Evolutionary conservation across 2,113 vertebrate genomes (phyloP).

Genomic region (Chloropsis cyanopogon): DNA sequence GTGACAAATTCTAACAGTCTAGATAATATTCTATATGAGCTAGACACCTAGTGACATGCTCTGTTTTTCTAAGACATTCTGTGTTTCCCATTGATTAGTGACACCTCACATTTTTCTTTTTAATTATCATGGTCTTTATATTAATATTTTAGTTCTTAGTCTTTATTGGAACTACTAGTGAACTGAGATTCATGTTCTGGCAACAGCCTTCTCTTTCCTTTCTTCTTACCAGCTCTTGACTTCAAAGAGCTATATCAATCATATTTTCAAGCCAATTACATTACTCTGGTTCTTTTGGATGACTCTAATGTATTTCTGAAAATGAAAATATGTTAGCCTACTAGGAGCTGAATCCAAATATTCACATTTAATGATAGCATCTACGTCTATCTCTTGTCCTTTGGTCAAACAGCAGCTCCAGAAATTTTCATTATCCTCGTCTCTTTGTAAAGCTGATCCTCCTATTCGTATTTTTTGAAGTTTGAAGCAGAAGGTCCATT

Average conservation of each 20-base stretch:
- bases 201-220: neutral
- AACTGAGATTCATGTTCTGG: neutral
- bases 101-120: neutral
- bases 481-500: neutral
- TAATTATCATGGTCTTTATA: neutral
- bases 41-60: neutral
- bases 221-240: neutral
- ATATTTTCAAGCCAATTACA: constrained; percentile 13
- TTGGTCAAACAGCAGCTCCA: neutral
- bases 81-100: neutral
- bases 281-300: constrained; percentile 2
- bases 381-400: neutral
- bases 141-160: neutral
- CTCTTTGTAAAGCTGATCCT: neutral
- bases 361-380: neutral
- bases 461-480: neutral
- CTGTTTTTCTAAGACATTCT: neutral
- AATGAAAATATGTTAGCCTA: neutral
- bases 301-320: neutral
- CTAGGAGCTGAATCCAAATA: neutral
- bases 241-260: neutral
- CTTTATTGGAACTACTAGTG: neutral
- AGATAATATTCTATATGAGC: neutral
- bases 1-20: neutral
- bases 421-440: neutral